These are phyloP conservation scores for Thomomys bottae DNA, from an alignment of 2,113 vertebrate genomes.

Conservation along the genomic window DNA sequence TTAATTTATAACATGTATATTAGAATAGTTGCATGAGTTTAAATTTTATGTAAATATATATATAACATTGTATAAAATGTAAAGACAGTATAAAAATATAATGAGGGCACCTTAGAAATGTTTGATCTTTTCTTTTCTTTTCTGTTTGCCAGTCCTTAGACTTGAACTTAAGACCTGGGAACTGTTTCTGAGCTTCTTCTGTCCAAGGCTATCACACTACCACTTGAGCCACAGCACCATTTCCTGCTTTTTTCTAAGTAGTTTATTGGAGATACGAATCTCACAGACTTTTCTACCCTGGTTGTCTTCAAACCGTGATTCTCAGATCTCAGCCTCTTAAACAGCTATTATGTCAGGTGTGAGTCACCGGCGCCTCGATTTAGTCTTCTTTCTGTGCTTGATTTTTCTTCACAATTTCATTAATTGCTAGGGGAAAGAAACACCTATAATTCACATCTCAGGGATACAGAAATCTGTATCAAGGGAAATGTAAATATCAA, in stretches of 20 bases:
- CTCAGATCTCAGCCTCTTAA: no score
- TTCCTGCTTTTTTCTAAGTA: no score
- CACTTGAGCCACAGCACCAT: no score
- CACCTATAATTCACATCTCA: neutral
- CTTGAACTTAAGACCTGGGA: no score
- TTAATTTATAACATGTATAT: neutral
- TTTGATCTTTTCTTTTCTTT: conserved; percentile 11
- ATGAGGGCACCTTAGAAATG: conserved; percentile 26
- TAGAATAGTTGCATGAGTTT: conserved; percentile 17
- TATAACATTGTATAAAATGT: conserved; percentile 11
- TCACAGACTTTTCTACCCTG: no score
- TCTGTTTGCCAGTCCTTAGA: no score
- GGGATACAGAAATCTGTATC: neutral
- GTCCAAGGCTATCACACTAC: no score
- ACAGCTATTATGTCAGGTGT: no score
- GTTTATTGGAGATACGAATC: no score
- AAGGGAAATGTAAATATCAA: conserved; percentile 33
- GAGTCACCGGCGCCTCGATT: no score
- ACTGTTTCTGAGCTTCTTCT: no score
- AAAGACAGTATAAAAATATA: conserved; percentile 28
- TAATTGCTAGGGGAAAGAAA: neutral
- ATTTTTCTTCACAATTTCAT: conserved; percentile 40
- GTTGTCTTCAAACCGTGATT: no score
- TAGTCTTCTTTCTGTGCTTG: neutral
- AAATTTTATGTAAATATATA: conserved; percentile 11